Conservation (phyloP, 2,113 vertebrate genomes). For the Spermophilus dauricus region DNA sequence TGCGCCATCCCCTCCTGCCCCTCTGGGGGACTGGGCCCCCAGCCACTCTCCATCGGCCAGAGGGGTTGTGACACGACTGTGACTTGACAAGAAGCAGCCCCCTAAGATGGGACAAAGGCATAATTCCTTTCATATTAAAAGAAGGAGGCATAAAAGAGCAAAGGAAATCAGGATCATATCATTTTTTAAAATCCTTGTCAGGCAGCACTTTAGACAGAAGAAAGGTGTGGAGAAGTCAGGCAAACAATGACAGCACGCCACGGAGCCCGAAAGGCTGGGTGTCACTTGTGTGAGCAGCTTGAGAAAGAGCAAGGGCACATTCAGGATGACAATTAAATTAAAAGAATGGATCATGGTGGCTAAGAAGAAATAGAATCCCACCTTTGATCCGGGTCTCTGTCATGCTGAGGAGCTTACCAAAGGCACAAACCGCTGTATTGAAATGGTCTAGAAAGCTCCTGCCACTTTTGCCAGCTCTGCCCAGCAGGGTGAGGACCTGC, state of each 20-base stretch:
- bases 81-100: neutral
- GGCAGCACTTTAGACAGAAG: conserved; percentile 13
- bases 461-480: neutral
- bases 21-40: neutral
- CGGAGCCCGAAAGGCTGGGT: neutral
- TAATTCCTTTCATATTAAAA: neutral
- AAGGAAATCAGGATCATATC: neutral
- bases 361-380: neutral
- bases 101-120: neutral
- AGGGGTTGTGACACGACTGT: accelerated
- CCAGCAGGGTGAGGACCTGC: accelerated
- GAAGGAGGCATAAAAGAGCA: neutral
- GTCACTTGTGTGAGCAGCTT: neutral
- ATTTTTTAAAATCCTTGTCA: conserved; percentile 52
- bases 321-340: neutral
- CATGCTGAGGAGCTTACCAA: neutral
- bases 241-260: neutral
- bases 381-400: neutral
- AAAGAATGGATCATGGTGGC: neutral
- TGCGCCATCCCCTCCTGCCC: neutral
- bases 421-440: accelerated
- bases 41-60: neutral
- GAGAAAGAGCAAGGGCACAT: neutral
- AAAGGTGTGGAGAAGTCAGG: conserved; percentile 59
- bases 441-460: neutral